Conservation (phyloP, 1,140 invertebrate species). For the Cotesia chilonis region DNA sequence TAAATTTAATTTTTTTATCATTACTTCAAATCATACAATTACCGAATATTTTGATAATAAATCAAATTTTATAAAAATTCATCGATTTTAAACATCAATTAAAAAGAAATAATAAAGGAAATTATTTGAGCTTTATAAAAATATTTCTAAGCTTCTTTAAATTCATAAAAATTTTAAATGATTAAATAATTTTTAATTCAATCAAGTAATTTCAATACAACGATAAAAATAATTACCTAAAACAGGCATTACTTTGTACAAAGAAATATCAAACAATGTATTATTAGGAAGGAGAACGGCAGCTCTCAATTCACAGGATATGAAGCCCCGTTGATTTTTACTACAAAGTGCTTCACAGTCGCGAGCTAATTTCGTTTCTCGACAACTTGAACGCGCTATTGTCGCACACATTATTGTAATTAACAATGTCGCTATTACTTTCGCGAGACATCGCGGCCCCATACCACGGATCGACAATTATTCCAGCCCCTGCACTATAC, state of each 20-base stretch:
- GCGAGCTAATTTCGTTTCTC: slow-evolving; percentile 48
- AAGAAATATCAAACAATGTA: slow-evolving; percentile 52
- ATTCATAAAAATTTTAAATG: too few relatives aligned
- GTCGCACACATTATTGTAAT: slow-evolving; percentile 17
- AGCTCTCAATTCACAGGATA: slow-evolving; percentile 52
- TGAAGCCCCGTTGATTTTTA: slow-evolving; percentile 28
- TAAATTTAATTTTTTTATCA: too few relatives aligned
- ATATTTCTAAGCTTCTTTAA: too few relatives aligned
- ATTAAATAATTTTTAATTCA: too few relatives aligned
- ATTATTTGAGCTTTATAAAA: too few relatives aligned
- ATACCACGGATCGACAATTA: slow-evolving; percentile 47
- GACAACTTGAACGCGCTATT: slow-evolving; percentile 44
- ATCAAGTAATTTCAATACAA: too few relatives aligned
- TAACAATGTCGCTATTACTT: slow-evolving; percentile 41
- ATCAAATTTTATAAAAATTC: too few relatives aligned
- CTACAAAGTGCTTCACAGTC: slow-evolving; percentile 54
- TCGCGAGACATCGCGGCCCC: slow-evolving; percentile 41
- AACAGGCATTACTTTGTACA: slow-evolving; percentile 55
- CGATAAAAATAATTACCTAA: slow-evolving; percentile 47
- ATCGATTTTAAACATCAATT: too few relatives aligned
- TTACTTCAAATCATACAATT: too few relatives aligned
- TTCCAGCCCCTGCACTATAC: not conserved
- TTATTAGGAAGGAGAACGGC: slow-evolving; percentile 54
- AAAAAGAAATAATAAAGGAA: too few relatives aligned
- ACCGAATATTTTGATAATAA: too few relatives aligned